Conservation (phyloP, 2,888 invertebrate species). For the Bombylius discolor region DNA sequence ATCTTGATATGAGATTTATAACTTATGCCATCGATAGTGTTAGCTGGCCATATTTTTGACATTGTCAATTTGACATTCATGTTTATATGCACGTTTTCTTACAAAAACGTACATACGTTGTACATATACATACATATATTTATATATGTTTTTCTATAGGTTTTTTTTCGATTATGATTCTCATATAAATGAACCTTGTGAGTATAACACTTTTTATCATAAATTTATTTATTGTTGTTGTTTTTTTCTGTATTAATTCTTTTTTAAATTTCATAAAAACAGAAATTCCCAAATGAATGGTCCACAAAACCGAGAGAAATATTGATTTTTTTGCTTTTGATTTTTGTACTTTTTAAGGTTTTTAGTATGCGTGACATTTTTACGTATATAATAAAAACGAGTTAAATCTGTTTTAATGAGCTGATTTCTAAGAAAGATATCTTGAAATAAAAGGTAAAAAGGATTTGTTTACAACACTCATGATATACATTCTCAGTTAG, state of each 20-base stretch:
- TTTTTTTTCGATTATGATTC: too few species aligned
- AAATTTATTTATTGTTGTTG: too few species aligned
- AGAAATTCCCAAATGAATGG: too few species aligned
- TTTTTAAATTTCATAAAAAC: too few species aligned
- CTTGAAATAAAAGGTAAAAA: slow-evolving; percentile 4
- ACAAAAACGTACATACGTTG: not conserved
- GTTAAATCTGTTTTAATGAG: slow-evolving; percentile 22
- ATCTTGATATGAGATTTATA: slow-evolving; percentile 20
- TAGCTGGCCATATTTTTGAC: slow-evolving; percentile 20
- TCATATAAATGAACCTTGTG: too few species aligned
- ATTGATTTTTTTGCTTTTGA: not conserved
- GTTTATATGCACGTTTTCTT: not conserved
- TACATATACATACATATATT: not conserved
- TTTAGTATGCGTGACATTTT: slow-evolving; percentile 13
- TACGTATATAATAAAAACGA: slow-evolving; percentile 14
- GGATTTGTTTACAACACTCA: slow-evolving; percentile 6
- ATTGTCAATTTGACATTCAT: slow-evolving; percentile 18
- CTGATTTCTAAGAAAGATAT: slow-evolving; percentile 21
- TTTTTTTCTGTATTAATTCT: too few species aligned
- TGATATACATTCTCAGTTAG: not conserved
- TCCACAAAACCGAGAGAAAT: too few species aligned
- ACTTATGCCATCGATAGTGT: slow-evolving; percentile 20
- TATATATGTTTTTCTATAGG: not conserved
- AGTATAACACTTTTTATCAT: too few species aligned
- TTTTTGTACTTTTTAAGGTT: not conserved